phyloP scores from a whole-genome alignment of 2,113 vertebrate species.

The Cottus gobio region DNA sequence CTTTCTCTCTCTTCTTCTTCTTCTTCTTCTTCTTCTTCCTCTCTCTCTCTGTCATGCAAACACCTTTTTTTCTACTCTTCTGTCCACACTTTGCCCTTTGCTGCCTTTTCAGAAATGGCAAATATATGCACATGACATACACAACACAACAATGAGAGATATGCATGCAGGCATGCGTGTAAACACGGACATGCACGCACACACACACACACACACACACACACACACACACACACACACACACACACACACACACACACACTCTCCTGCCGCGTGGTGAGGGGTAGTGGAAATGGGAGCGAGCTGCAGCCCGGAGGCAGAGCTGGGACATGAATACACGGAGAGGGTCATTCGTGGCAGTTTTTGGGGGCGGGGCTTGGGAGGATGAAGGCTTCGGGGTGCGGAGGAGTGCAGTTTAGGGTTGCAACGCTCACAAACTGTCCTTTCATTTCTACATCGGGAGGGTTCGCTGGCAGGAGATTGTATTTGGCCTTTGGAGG shows the following conservation, averaged over 20 bases:
- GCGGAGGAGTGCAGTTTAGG: slow-evolving; percentile 50
- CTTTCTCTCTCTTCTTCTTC: neutral
- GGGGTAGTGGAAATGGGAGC: slow-evolving; percentile 68
- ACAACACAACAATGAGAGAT: slow-evolving; percentile 44
- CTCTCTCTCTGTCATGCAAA: slow-evolving; percentile 34
- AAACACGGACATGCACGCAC: slow-evolving; percentile 54
- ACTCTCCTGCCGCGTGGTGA: slow-evolving; percentile 47
- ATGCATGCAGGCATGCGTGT: slow-evolving; percentile 65
- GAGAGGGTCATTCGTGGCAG: slow-evolving; percentile 59
- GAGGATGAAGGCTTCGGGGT: slow-evolving; percentile 59
- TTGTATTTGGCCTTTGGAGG: slow-evolving; percentile 43
- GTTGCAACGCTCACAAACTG: slow-evolving; percentile 64
- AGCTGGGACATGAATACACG: slow-evolving; percentile 61
- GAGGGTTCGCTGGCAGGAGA: slow-evolving; percentile 29
- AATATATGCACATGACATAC: slow-evolving; percentile 53
- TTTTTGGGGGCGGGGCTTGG: slow-evolving; percentile 39
- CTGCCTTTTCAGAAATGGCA: slow-evolving; percentile 72
- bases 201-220: slow-evolving; percentile 20
- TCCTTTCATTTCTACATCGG: slow-evolving; percentile 53
- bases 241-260: slow-evolving; percentile 6
- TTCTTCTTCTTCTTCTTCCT: too few relatives aligned
- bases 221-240: slow-evolving; percentile 22
- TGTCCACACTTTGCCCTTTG: slow-evolving; percentile 63
- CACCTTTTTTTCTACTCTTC: slow-evolving; percentile 35
- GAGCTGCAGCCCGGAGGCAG: slow-evolving; percentile 67